These are phyloP conservation scores for Melanargia galathea DNA, from an alignment of 2,888 invertebrate genomes.

Conservation along the genomic window DNA sequence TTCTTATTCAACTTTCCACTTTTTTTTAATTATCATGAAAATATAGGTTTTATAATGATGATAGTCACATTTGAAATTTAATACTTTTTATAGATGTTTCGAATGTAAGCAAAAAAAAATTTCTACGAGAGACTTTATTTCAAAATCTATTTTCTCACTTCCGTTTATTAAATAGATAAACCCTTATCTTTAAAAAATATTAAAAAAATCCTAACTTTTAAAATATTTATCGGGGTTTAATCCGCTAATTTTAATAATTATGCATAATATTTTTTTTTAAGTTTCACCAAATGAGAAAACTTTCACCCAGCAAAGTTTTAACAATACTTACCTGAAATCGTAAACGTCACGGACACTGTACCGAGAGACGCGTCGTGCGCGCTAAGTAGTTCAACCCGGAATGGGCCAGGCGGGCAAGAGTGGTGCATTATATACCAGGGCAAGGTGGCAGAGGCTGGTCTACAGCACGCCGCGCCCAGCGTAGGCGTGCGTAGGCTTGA, in stretches of 20 bases:
- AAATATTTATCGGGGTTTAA: neutral
- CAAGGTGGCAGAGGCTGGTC: slow-evolving; percentile 62
- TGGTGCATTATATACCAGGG: slow-evolving; percentile 59
- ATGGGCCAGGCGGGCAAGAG: slow-evolving; percentile 55
- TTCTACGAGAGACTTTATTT: no score
- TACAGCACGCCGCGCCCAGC: slow-evolving; percentile 66
- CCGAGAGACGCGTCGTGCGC: slow-evolving; percentile 59
- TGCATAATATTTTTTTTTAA: slow-evolving; percentile 2
- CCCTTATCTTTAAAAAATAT: slow-evolving; percentile 2
- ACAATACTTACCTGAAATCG: slow-evolving; percentile 67
- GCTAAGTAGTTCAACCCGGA: slow-evolving; percentile 60
- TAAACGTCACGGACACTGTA: slow-evolving; percentile 52
- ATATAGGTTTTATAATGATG: no score
- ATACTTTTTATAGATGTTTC: no score
- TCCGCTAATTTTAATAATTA: no score
- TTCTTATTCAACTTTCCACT: slow-evolving; percentile 1
- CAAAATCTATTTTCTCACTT: no score
- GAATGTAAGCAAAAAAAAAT: no score
- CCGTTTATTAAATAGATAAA: no score
- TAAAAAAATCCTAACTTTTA: neutral
- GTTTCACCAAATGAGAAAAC: neutral
- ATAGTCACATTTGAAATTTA: no score
- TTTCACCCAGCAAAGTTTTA: slow-evolving; percentile 15
- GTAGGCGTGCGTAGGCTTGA: slow-evolving; percentile 75
- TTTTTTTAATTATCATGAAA: no score